A percentile compares a stretch with the other conserved stretches of the same genome.
phyloP scores from a whole-genome alignment of 2,888 invertebrate genomes.

The Oxytorus armatus region DNA sequence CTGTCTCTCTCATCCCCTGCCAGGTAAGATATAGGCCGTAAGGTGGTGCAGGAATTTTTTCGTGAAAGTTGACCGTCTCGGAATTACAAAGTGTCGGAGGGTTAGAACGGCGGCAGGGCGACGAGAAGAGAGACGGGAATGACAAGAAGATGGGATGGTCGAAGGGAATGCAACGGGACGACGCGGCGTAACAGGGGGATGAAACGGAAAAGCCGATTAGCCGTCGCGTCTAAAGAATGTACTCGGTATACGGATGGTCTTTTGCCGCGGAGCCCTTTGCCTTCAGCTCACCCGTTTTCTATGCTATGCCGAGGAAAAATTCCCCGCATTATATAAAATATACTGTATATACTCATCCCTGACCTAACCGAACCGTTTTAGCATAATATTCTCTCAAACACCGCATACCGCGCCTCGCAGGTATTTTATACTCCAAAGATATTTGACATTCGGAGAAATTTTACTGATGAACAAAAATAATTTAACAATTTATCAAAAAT shows the following conservation, averaged over 20 bases:
- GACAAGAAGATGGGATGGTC: conserved; percentile 30
- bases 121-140: conserved; percentile 10
- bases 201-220: conserved; percentile 62
- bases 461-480: neutral
- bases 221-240: conserved; percentile 53
- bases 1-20: conserved; percentile 21
- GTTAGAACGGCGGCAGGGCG: conserved; percentile 1
- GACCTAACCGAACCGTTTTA: conserved; percentile 14
- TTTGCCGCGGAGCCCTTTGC: conserved; percentile 41
- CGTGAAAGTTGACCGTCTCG: conserved; percentile 38
- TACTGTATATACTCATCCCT: conserved; percentile 12
- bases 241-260: conserved; percentile 28
- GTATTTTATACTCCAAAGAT: neutral
- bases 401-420: neutral
- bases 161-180: conserved; percentile 42
- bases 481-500: neutral
- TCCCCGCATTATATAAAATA: conserved; percentile 41
- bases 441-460: neutral
- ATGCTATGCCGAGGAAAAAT: conserved; percentile 36
- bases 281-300: neutral
- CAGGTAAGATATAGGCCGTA: conserved; percentile 34
- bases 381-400: conserved; percentile 17
- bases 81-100: conserved; percentile 31
- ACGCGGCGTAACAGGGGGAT: conserved; percentile 28
- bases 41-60: conserved; percentile 53